These are phyloP conservation scores for Megalops cyprinoides DNA, from an alignment of 2,797 vertebrate genomes.

Conservation along the genomic window DNA sequence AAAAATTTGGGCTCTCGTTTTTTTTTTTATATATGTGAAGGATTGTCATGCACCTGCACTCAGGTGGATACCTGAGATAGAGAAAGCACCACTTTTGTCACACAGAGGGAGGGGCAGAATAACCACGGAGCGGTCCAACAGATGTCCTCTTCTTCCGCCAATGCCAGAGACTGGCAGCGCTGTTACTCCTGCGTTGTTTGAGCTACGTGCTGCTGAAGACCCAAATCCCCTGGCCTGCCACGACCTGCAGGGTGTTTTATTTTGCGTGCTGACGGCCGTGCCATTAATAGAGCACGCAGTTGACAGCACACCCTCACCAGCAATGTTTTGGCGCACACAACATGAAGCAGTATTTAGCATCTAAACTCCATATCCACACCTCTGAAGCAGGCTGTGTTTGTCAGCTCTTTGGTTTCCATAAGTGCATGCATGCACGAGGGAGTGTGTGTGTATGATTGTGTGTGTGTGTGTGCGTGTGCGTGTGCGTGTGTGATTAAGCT, in stretches of 20 bases:
- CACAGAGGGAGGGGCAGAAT: too few species aligned
- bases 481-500: not conserved
- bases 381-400: slow-evolving; percentile 14
- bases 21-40: not conserved
- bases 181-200: too few species aligned
- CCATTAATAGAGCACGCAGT: slow-evolving; percentile 29
- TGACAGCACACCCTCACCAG: slow-evolving; percentile 39
- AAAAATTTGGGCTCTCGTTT: too few species aligned
- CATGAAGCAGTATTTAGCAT: slow-evolving; percentile 77
- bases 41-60: not conserved
- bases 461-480: not conserved
- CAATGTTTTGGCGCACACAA: slow-evolving; percentile 70
- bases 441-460: not conserved
- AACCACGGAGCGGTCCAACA: too few species aligned
- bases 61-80: not conserved
- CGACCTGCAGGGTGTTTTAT: slow-evolving; percentile 5
- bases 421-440: slow-evolving; percentile 7
- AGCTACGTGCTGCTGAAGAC: too few species aligned
- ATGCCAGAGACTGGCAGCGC: too few species aligned
- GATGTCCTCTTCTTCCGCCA: too few species aligned
- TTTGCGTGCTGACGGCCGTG: not conserved
- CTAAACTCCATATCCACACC: slow-evolving; percentile 51
- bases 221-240: not conserved
- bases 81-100: too few species aligned
- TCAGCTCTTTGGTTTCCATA: slow-evolving; percentile 21